phyloP scores from a whole-genome alignment of 2,113 vertebrate genomes.

The Otis tarda region DNA sequence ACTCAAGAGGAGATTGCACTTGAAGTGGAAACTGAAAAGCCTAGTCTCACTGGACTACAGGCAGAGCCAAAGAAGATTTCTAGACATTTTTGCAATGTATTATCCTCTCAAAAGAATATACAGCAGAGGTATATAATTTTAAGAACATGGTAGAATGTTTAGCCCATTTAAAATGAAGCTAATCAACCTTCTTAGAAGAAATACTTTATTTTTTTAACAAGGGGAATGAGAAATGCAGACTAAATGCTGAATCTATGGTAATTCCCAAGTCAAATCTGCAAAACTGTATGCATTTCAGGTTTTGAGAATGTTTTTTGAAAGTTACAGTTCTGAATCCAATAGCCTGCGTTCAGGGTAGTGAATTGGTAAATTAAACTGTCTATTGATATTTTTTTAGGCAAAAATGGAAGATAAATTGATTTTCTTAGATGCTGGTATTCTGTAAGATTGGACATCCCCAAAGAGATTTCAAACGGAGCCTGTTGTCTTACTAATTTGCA shows the following conservation, averaged over 20 bases:
- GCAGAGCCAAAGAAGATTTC: not conserved
- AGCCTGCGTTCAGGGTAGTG: not conserved
- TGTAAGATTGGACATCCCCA: not conserved
- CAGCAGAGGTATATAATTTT: not conserved
- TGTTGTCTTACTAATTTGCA: conserved; percentile 24
- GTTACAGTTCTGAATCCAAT: not conserved
- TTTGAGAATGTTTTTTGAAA: not conserved
- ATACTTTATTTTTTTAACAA: not conserved
- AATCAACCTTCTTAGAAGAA: not conserved
- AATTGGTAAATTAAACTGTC: conserved; percentile 11
- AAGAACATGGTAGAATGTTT: not conserved
- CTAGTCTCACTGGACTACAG: not conserved
- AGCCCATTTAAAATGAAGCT: not conserved
- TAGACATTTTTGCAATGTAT: not conserved
- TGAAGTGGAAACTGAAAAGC: not conserved
- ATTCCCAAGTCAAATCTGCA: not conserved
- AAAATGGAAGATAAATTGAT: conserved; percentile 15
- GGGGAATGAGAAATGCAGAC: not conserved
- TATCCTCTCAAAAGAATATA: not conserved
- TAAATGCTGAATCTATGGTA: not conserved
- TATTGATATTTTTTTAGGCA: not conserved
- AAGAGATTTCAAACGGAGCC: conserved; percentile 16
- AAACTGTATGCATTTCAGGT: not conserved
- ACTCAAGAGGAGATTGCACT: not conserved
- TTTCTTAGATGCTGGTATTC: not conserved